These are phyloP conservation scores for Sipha maydis DNA, from an alignment of 2,888 invertebrate species.

Conservation along the genomic window DNA sequence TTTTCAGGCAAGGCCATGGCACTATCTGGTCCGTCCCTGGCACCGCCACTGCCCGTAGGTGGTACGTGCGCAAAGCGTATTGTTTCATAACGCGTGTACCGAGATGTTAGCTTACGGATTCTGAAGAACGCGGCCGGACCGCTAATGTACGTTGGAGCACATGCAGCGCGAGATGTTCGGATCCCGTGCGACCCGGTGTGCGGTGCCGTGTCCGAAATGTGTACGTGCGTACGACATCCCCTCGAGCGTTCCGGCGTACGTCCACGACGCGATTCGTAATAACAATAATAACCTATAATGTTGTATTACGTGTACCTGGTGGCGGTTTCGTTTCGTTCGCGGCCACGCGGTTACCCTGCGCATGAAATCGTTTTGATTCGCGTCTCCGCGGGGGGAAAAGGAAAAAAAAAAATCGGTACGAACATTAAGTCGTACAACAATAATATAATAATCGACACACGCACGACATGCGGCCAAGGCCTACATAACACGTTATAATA, in stretches of 20 bases:
- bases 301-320: not conserved
- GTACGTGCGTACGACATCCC: not conserved
- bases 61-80: too few relatives aligned
- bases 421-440: not conserved
- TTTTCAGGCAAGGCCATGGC: too few relatives aligned
- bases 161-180: too few relatives aligned
- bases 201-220: not conserved
- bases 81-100: too few relatives aligned
- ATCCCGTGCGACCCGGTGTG: too few relatives aligned
- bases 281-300: constrained; percentile 2
- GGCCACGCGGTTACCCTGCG: not conserved
- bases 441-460: constrained; percentile 1
- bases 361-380: constrained; percentile 17
- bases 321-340: constrained; percentile 12
- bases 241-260: not conserved
- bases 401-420: not conserved
- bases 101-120: too few relatives aligned
- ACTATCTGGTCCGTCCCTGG: too few relatives aligned
- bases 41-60: too few relatives aligned
- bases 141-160: too few relatives aligned
- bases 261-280: not conserved
- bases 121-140: too few relatives aligned
- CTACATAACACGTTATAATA: not conserved
- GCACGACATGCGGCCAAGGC: constrained; percentile 15
- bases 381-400: not conserved